phyloP scores from a whole-genome alignment of 2,797 vertebrate species.

The Bucorvus abyssinicus region DNA sequence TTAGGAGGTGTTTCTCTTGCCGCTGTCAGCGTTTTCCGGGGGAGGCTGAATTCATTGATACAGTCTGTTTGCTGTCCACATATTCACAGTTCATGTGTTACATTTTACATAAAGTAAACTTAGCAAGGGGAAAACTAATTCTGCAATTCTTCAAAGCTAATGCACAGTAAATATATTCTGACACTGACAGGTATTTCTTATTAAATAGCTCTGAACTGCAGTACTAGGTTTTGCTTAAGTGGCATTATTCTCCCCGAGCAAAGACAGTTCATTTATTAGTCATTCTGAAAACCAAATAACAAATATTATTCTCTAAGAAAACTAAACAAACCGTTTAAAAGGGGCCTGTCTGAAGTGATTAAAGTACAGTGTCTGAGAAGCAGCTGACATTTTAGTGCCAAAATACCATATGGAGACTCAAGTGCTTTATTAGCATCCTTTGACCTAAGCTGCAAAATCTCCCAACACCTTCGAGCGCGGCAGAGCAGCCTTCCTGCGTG shows the following conservation, averaged over 20 bases:
- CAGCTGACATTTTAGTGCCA: constrained; percentile 57
- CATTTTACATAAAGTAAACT: constrained; percentile 82
- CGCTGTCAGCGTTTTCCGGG: constrained; percentile 63
- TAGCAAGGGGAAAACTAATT: constrained; percentile 76
- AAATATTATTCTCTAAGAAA: constrained; percentile 74
- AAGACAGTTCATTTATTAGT: constrained; percentile 81
- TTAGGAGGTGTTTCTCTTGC: constrained; percentile 60
- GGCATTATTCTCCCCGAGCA: constrained; percentile 77
- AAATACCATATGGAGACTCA: constrained; percentile 66
- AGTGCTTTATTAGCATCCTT: constrained; percentile 40
- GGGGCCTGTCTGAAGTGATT: constrained; percentile 62
- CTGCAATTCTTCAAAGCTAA: constrained; percentile 79
- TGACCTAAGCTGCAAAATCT: constrained; percentile 51
- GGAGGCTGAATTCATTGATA: constrained; percentile 70
- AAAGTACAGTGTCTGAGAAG: constrained; percentile 65
- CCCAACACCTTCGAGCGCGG: constrained; percentile 15
- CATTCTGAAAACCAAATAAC: constrained; percentile 78
- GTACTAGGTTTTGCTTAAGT: constrained; percentile 79
- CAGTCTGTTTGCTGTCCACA: constrained; percentile 72
- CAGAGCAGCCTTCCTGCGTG: background rate
- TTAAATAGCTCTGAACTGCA: constrained; percentile 75
- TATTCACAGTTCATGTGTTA: constrained; percentile 78
- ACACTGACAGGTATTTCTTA: constrained; percentile 82
- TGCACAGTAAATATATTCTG: constrained; percentile 78
- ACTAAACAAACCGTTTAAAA: constrained; percentile 77